These are phyloP conservation scores for Lepidochrysops patricia DNA, from an alignment of 2,888 invertebrate species.

Conservation along the genomic window DNA sequence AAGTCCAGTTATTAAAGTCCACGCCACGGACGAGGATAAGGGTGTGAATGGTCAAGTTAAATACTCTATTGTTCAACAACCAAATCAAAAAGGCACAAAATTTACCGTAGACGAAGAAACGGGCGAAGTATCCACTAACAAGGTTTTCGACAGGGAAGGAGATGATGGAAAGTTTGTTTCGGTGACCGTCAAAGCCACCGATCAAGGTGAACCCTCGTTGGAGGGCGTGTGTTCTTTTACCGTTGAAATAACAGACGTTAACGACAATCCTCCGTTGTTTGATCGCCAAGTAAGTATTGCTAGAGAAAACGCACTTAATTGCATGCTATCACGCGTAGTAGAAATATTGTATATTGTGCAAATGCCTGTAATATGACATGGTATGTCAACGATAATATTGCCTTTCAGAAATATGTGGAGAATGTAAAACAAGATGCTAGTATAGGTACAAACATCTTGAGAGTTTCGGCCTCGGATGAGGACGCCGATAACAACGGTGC, in stretches of 20 bases:
- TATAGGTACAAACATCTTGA: conserved; percentile 93
- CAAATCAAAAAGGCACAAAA: conserved; percentile 94
- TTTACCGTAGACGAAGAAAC: conserved; percentile 97
- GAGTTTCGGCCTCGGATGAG: conserved; percentile 96
- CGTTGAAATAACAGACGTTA: conserved; percentile 97
- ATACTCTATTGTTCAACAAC: conserved; percentile 97
- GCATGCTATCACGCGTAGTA: conserved; percentile 32
- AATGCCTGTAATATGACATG: neutral
- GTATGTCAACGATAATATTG: conserved; percentile 35
- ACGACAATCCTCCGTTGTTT: conserved; percentile 96
- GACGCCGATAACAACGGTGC: conserved; percentile 98
- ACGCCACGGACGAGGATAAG: conserved; percentile 96
- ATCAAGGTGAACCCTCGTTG: conserved; percentile 97
- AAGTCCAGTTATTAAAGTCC: conserved; percentile 93
- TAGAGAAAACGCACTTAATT: conserved; percentile 24
- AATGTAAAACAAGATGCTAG: conserved; percentile 97
- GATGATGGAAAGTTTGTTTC: conserved; percentile 97
- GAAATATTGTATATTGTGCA: neutral
- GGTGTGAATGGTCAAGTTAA: conserved; percentile 96
- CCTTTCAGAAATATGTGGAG: conserved; percentile 93
- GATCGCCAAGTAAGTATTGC: conserved; percentile 88
- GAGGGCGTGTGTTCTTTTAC: conserved; percentile 99
- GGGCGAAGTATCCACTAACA: conserved; percentile 95
- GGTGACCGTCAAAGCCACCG: conserved; percentile 97
- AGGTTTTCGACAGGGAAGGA: conserved; percentile 97